Base-by-base conservation (phyloP, 2,888 invertebrate species). In the Limenitis camilla region DNA sequence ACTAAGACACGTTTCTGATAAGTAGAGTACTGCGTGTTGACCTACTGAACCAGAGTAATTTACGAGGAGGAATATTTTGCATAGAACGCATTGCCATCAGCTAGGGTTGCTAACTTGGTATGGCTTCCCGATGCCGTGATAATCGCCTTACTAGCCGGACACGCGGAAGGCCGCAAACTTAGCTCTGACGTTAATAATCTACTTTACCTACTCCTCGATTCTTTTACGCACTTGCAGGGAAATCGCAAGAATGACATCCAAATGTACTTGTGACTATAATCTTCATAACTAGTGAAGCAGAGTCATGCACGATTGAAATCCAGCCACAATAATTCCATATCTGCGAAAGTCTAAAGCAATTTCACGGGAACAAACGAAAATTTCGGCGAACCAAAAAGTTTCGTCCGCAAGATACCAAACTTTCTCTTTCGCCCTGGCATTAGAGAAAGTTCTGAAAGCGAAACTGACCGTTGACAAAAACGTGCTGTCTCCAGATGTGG, bases 401-500 rank as follows among this genome's bases (percentile, higher is more conserved):
- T 58, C 62, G 74, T 68, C 70, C 69, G 71, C 67, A 73, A 71
- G 63, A 60, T 61, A 67, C 72, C 76, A 71, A 74, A 79, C 83
- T 82, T 81, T 83, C 82, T 81, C 80, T 78, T 77, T 73, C 67
- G 63, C 71, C 66, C 67, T 64, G 65, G 69, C 64, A 64, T 66
- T 68, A 68, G 54, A 49, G 44, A 58, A 56, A 50, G 38, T 36
- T 52, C 56, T 48, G 57, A 59, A 63, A 39, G 35, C 33, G 61
- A 62, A 66, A 83, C 90, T 88, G 91, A 93, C 92, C 92, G 82
- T 93, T 93, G 82, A 93, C 92, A 77, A 93, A 92, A 76, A 93
- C 92, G 77, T 93, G 93, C 79, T 93, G 93, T 68, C 93, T 88
- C 93, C 93, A 93, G 63, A 93, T 90, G 78, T 93, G 93, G 77